These are phyloP conservation scores for Ophiothrix spiculata DNA, from an alignment of 35 echinoderm and acorn worm genomes.

Conservation along the genomic window DNA sequence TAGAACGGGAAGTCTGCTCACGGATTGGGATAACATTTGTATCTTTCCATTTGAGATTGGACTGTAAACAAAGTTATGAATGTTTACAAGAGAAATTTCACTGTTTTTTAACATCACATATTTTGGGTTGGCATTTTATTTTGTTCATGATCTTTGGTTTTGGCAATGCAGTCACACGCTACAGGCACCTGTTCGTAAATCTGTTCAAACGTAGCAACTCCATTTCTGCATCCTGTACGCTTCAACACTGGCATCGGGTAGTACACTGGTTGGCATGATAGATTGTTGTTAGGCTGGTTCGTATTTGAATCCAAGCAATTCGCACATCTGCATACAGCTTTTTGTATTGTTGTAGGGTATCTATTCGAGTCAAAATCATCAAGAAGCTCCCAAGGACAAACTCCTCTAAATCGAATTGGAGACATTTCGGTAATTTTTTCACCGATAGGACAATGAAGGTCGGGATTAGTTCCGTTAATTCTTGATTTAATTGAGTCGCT, in stretches of 20 bases:
- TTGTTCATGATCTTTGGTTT: no score
- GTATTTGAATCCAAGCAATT: not conserved
- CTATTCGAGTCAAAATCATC: conserved; percentile 4
- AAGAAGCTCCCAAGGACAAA: not conserved
- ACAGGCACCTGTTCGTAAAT: not conserved
- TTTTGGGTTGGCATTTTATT: no score
- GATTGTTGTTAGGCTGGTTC: not conserved
- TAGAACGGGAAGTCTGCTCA: no score
- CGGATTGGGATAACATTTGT: no score
- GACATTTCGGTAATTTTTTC: not conserved
- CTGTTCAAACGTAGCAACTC: not conserved
- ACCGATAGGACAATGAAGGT: not conserved
- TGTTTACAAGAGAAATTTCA: no score
- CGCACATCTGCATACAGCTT: not conserved
- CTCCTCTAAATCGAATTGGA: not conserved
- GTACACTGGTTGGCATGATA: not conserved
- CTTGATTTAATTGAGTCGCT: not conserved
- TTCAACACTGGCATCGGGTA: not conserved
- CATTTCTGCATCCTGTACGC: not conserved
- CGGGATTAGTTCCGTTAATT: no score
- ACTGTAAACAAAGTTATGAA: no score
- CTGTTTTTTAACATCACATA: no score
- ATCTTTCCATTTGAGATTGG: no score
- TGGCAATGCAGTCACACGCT: not conserved
- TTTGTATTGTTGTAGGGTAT: not conserved